phyloP scores from a whole-genome alignment of 2,888 invertebrate genomes.

The Drosophila neutralis region DNA sequence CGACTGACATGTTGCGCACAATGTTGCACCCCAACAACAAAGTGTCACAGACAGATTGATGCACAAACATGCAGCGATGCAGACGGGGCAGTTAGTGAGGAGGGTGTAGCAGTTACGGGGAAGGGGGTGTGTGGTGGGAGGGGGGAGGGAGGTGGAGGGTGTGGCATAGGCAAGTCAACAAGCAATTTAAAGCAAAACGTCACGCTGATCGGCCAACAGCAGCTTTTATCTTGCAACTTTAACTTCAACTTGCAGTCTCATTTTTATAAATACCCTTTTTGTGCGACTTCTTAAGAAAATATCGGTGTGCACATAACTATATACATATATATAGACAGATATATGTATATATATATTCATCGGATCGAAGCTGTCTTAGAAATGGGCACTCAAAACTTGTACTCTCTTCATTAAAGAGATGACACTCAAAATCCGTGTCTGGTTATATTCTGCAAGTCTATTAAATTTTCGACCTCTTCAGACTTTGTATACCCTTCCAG shows the following conservation, averaged over 20 bases:
- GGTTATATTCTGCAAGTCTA: background rate
- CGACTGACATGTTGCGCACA: conserved; percentile 45
- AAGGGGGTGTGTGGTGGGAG: background rate
- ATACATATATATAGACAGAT: background rate
- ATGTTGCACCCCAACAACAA: conserved; percentile 61
- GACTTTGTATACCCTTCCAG: background rate
- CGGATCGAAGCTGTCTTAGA: background rate
- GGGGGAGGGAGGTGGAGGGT: background rate
- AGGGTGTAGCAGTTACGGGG: background rate
- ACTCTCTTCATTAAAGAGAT: background rate
- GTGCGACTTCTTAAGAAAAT: background rate
- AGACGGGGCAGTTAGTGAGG: background rate
- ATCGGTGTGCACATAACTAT: background rate
- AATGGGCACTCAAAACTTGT: background rate
- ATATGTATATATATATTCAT: background rate
- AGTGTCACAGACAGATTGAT: conserved; percentile 71
- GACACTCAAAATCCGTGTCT: background rate
- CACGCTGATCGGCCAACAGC: background rate
- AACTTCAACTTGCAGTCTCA: background rate
- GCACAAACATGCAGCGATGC: conserved; percentile 39
- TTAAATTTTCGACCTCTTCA: background rate
- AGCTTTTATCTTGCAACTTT: background rate
- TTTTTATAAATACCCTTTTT: background rate
- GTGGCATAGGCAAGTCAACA: background rate
- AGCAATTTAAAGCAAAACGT: background rate